Conservation (phyloP, 53 echinoderm and acorn worm species). For the Apostichopus leukothele region DNA sequence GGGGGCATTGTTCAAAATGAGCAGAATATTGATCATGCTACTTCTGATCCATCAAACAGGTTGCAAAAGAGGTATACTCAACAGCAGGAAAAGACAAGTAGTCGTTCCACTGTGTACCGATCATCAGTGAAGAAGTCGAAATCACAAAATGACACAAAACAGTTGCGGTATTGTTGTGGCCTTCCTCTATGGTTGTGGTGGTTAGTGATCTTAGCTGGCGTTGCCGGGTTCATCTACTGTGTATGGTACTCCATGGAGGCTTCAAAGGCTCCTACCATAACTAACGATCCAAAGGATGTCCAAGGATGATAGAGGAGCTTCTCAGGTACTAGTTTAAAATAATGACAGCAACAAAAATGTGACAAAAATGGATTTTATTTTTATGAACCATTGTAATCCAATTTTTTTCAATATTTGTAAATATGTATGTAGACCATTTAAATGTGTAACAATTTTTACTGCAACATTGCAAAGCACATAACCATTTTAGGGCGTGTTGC, state of each 20-base stretch:
- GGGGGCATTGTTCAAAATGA: too few species aligned
- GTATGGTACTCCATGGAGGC: constrained; percentile 19
- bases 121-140: background rate
- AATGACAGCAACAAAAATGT: background rate
- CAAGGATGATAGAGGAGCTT: background rate
- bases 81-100: background rate
- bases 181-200: constrained; percentile 43
- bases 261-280: too few species aligned
- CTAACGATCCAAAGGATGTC: background rate
- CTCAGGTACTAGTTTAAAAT: background rate
- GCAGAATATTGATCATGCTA: too few species aligned
- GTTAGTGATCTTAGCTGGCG: constrained; percentile 23
- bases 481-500: too few species aligned
- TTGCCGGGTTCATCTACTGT: constrained; percentile 6
- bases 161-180: background rate
- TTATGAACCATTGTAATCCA: background rate
- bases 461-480: too few species aligned
- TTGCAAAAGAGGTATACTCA: background rate
- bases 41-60: background rate
- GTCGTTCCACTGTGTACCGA: background rate
- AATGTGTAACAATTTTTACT: too few species aligned
- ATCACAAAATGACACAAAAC: background rate
- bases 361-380: background rate
- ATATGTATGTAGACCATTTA: background rate
- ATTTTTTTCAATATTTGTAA: background rate